A percentile compares a stretch with the other conserved stretches of the same genome.
Conservation (phyloP, 2,113 vertebrate species). For the Panurus biarmicus region DNA sequence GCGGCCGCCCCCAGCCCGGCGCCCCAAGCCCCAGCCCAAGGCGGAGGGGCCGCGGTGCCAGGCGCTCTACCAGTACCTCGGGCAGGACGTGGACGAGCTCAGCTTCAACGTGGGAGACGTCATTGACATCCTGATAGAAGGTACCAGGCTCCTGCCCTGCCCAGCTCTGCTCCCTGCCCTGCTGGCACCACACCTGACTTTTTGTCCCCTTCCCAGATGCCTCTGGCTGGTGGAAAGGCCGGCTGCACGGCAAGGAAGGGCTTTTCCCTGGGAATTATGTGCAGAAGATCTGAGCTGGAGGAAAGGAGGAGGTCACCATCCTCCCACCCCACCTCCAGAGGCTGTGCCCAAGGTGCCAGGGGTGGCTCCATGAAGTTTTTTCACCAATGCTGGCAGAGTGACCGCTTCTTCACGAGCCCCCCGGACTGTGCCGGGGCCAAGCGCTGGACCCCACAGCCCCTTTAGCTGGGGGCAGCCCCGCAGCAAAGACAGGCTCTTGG, state of each 20-base stretch:
- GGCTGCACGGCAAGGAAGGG: constrained; percentile 83
- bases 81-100: constrained; percentile 92
- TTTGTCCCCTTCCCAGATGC: constrained; percentile 65
- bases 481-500: neutral
- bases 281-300: constrained; percentile 83
- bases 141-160: constrained; percentile 28
- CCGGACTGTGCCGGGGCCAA: rapidly evolving
- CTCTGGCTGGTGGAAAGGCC: constrained; percentile 95
- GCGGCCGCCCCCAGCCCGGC: constrained; percentile 77
- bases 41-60: constrained; percentile 74
- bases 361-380: rapidly evolving
- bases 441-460: rapidly evolving
- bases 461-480: neutral
- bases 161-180: neutral
- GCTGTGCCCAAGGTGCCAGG: neutral
- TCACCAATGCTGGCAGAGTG: rapidly evolving
- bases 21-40: constrained; percentile 76
- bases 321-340: neutral
- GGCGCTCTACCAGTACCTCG: constrained; percentile 86
- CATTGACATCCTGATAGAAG: constrained; percentile 86
- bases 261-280: constrained; percentile 97
- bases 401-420: rapidly evolving
- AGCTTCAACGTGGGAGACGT: constrained; percentile 86
- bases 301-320: neutral
- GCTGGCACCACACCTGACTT: neutral